A percentile compares a stretch with the other conserved stretches of the same genome.
These are phyloP conservation scores for Anser cygnoides DNA, from an alignment of 2,113 vertebrate species.

Conservation along the genomic window DNA sequence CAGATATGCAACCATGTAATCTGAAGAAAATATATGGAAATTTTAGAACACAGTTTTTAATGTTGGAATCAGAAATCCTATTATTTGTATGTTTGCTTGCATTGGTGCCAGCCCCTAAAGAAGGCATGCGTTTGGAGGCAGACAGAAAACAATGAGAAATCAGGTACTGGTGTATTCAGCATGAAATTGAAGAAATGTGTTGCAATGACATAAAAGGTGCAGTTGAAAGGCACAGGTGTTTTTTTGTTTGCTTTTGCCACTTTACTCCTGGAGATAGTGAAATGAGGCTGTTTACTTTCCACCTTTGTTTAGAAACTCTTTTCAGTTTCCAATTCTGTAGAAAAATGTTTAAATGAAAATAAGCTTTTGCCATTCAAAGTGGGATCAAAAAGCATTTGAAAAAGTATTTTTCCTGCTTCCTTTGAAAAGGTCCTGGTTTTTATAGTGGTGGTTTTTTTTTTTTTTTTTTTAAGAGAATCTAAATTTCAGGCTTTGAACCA, in stretches of 20 bases:
- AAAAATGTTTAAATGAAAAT: slow-evolving; percentile 30
- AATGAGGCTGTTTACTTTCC: slow-evolving; percentile 4
- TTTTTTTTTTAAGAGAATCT: not conserved
- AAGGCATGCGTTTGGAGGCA: not conserved
- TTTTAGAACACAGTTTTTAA: not conserved
- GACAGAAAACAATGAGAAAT: not conserved
- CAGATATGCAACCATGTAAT: rapidly evolving
- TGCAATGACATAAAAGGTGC: not conserved
- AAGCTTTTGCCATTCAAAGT: slow-evolving; percentile 4
- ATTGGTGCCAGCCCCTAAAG: not conserved
- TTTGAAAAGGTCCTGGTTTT: not conserved
- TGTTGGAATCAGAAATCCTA: not conserved
- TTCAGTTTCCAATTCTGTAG: not conserved
- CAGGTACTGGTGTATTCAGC: not conserved
- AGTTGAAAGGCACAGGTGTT: slow-evolving; percentile 27
- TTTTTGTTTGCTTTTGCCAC: slow-evolving; percentile 5
- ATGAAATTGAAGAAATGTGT: not conserved
- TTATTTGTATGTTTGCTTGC: not conserved
- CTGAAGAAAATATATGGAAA: not conserved
- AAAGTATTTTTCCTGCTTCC: not conserved
- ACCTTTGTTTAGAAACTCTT: slow-evolving; percentile 8
- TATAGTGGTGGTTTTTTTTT: not conserved
- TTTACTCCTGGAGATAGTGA: not conserved
- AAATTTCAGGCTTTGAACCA: slow-evolving; percentile 8
- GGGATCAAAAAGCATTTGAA: slow-evolving; percentile 3